Conservation (phyloP, 2,888 invertebrate genomes). For the Dermolepida albohirtum region DNA sequence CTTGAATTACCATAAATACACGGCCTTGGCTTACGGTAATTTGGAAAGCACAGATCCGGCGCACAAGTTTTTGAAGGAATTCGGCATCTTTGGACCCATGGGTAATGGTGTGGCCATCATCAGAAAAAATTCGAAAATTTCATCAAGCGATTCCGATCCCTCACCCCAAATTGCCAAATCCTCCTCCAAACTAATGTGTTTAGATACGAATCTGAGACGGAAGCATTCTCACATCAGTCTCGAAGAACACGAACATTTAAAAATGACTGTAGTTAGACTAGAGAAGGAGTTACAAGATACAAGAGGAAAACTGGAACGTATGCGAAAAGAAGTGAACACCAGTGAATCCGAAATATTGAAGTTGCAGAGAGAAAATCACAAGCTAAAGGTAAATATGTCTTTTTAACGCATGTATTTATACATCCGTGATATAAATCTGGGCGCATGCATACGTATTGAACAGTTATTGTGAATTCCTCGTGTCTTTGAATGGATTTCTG, state of each 20-base stretch:
- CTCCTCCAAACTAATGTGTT: constrained; percentile 49
- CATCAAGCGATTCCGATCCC: constrained; percentile 54
- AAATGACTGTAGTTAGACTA: constrained; percentile 64
- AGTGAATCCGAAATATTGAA: constrained; percentile 72
- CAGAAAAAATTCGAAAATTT: constrained; percentile 53
- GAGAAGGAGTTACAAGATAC: constrained; percentile 66
- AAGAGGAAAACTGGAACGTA: constrained; percentile 69
- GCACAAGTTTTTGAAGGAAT: constrained; percentile 62
- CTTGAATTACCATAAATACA: constrained; percentile 58
- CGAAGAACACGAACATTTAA: constrained; percentile 62
- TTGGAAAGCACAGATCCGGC: constrained; percentile 56
- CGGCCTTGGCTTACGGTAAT: constrained; percentile 56
- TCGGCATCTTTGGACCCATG: constrained; percentile 62
- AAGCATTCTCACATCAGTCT: constrained; percentile 45
- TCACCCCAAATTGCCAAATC: constrained; percentile 3
- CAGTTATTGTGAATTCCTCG: too few relatives aligned
- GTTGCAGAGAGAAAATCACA: constrained; percentile 77
- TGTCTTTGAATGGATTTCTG: too few relatives aligned
- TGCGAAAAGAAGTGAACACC: constrained; percentile 68
- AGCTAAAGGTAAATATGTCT: constrained; percentile 70
- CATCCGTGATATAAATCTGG: too few relatives aligned
- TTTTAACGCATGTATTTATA: background rate
- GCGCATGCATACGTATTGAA: too few relatives aligned
- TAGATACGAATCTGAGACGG: constrained; percentile 50
- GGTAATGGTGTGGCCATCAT: constrained; percentile 60